Conservation (phyloP, 2,113 vertebrate genomes). For the Myiopsitta monachus region DNA sequence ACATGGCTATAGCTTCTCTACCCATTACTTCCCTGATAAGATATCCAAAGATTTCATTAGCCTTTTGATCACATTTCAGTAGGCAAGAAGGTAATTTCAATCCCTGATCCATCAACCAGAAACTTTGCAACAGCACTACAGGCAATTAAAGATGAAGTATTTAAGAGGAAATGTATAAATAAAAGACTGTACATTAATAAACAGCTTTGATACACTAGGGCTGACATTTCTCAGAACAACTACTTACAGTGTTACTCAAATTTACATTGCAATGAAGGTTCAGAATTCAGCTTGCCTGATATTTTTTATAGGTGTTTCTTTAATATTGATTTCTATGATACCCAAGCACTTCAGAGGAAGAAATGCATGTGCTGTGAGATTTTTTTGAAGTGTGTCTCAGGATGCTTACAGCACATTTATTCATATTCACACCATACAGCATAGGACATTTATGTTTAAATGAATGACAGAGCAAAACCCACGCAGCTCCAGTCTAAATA, state of each 20-base stretch:
- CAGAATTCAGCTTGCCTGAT: background rate
- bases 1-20: background rate
- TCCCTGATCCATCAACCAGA: background rate
- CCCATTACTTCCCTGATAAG: background rate
- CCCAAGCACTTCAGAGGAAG: background rate
- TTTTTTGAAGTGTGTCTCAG: background rate
- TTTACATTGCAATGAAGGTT: background rate
- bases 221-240: background rate
- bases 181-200: background rate
- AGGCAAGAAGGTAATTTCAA: background rate
- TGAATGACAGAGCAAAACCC: background rate
- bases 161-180: background rate
- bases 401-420: background rate
- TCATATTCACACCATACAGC: background rate
- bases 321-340: background rate
- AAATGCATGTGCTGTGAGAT: background rate
- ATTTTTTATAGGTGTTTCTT: background rate
- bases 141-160: background rate
- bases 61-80: background rate
- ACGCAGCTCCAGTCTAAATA: background rate
- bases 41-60: background rate
- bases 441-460: background rate
- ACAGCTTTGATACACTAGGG: background rate
- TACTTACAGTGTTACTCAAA: background rate
- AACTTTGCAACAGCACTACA: background rate